Conservation (phyloP, 64 coral and sea anemone genomes). For the Dendrophyllia cribrosa region DNA sequence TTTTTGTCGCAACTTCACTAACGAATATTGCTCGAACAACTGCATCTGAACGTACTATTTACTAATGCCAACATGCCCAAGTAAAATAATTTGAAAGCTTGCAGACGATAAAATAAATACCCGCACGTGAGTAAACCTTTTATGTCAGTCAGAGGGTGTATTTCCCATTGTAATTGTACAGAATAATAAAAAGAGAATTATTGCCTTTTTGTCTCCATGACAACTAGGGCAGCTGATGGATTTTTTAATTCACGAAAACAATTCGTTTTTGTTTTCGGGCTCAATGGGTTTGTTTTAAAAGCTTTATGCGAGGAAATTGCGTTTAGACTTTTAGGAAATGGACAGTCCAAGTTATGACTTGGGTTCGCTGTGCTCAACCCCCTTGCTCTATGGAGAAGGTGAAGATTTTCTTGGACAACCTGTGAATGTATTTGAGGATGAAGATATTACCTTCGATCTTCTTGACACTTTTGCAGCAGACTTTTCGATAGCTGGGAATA, state of each 20-base stretch:
- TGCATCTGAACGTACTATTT: not conserved
- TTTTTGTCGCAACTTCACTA: no score
- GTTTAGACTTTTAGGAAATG: not conserved
- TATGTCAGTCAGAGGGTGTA: not conserved
- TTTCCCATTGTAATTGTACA: not conserved
- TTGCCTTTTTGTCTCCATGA: conserved; percentile 26
- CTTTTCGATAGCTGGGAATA: not conserved
- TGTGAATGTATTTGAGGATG: conserved; percentile 13
- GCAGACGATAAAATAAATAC: not conserved
- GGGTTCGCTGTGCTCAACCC: conserved; percentile 7
- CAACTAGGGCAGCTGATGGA: conserved; percentile 7
- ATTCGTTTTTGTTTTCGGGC: not conserved
- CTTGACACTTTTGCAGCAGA: conserved; percentile 8
- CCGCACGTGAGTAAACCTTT: not conserved
- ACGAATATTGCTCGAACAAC: no score
- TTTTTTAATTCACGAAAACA: conserved; percentile 17
- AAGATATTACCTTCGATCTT: conserved; percentile 30
- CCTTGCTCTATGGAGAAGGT: not conserved
- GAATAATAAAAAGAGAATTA: not conserved
- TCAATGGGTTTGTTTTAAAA: not conserved
- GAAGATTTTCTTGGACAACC: conserved; percentile 37
- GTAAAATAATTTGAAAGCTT: not conserved
- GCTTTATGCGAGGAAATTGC: not conserved
- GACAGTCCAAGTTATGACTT: not conserved
- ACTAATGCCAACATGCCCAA: not conserved